Evolutionary conservation across 2,797 vertebrate genomes (phyloP), one percentile per base, ranked within the genome.

Genomic region (Tiaroga cobitis): DNA sequence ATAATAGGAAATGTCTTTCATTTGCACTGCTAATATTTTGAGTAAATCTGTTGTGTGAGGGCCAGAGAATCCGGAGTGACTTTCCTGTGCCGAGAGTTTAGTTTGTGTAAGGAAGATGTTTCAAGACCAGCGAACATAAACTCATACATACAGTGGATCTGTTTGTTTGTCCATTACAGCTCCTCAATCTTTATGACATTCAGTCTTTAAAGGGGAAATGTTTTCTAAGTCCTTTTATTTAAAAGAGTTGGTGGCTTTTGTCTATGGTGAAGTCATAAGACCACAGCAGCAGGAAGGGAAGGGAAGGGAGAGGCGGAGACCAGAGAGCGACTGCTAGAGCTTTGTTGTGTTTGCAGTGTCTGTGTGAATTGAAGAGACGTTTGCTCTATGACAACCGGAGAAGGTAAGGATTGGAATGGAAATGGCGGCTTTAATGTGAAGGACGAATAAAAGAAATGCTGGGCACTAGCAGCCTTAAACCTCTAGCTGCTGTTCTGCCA

Each of bases 311-410:
- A 54, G 70, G 59, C 56, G 81, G 76, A 77, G 76, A 83, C 32
- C 61, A 77, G 65, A 32, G 83, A 46, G 78, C n/a, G 73, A 49
- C 85, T 74, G 82, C 41, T 77, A 59, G 11, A 80, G 84, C 91
- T 80, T 82, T 82, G 54, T 63, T 82, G 82, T 84, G 26, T 86
- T 83, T 90, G 79, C 82, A 82, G 63, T 85, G 84, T 68, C 49
- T 72, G 86, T 89, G 89, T 89, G 86, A 80, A 85, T 86, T 83
- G 75, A 93, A 21, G 46, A 63, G 88, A 89, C 89, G 4, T 91
- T 89, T 90, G 85, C 90, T 90, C 87, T 90, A 96, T 97, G 96
- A 97, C 96, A 88, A 93, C 95, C 0, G 96, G 96, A 89, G 95
- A 95, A 96, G 97, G 97, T 98, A 96, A 92, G 96, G 63, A 85